Percentiles rank a stretch among this genome's conserved stretches.
Conservation (phyloP, 2,797 vertebrate genomes). For the Xenopus petersii region DNA sequence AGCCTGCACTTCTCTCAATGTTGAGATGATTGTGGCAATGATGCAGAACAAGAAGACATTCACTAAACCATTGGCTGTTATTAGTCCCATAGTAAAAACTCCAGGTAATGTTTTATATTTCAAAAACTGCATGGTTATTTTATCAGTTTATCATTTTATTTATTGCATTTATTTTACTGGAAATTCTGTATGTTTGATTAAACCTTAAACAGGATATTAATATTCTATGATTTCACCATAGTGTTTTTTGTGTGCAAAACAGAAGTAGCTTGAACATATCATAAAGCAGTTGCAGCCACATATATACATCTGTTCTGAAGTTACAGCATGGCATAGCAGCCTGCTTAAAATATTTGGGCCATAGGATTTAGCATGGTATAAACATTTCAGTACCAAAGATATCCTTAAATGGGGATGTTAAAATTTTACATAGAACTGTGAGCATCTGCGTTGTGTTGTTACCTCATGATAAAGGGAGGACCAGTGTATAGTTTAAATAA, state of each 20-base stretch:
- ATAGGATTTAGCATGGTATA: constrained; percentile 36
- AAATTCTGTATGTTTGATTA: background rate
- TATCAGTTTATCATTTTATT: background rate
- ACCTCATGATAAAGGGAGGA: background rate
- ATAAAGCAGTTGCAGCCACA: background rate
- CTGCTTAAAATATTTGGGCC: constrained; percentile 36
- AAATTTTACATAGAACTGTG: constrained; percentile 17
- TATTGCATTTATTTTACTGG: background rate
- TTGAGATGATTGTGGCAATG: constrained; percentile 77
- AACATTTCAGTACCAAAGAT: constrained; percentile 41
- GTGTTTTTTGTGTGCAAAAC: too few species aligned
- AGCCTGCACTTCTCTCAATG: constrained; percentile 71
- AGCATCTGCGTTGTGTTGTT: background rate
- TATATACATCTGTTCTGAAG: constrained; percentile 25
- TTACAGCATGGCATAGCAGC: constrained; percentile 36
- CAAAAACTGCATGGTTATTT: background rate
- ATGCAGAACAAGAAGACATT: constrained; percentile 80
- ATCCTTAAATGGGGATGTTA: constrained; percentile 44
- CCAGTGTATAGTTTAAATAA: too few species aligned
- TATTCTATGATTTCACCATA: too few species aligned
- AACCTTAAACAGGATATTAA: background rate
- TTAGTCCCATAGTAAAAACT: constrained; percentile 59
- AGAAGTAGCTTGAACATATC: too few species aligned
- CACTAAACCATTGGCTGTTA: constrained; percentile 80
- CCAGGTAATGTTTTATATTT: constrained; percentile 53